Conservation (phyloP, 2,888 invertebrate species). For the Enoplolaimus lenunculus region DNA sequence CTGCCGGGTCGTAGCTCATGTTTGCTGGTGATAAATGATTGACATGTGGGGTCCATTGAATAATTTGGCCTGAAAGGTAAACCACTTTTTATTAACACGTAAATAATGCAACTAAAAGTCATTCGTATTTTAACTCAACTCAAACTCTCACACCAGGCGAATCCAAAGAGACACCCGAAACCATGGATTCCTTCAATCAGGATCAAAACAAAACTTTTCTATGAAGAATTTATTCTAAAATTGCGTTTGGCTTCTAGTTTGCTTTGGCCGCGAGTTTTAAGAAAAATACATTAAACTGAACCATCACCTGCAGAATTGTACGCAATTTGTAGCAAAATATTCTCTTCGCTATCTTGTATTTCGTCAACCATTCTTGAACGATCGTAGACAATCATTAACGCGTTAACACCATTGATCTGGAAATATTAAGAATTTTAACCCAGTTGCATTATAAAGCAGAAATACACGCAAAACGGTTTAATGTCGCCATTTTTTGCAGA, state of each 20-base stretch:
- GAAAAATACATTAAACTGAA: too few relatives aligned
- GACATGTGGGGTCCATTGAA: neutral
- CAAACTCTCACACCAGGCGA: too few relatives aligned
- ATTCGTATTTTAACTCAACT: too few relatives aligned
- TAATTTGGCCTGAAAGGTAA: neutral
- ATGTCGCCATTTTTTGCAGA: neutral
- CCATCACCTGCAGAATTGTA: neutral
- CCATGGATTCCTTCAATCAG: too few relatives aligned
- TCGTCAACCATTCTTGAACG: slow-evolving; percentile 75
- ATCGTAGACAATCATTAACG: slow-evolving; percentile 79
- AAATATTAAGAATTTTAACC: slow-evolving; percentile 19
- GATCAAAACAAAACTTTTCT: too few relatives aligned
- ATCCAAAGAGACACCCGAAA: too few relatives aligned
- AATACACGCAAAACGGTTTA: neutral
- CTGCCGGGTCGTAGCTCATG: neutral
- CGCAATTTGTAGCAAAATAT: neutral
- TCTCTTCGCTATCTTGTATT: slow-evolving; percentile 54
- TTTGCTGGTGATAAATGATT: neutral
- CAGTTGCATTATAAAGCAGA: neutral
- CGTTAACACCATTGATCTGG: slow-evolving; percentile 73
- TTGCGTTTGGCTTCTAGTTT: too few relatives aligned
- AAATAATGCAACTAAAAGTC: too few relatives aligned
- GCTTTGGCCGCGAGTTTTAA: too few relatives aligned
- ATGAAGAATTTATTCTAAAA: too few relatives aligned
- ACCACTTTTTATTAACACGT: too few relatives aligned